These are phyloP conservation scores for Valencia hispanica DNA, from an alignment of 2,797 vertebrate species.

Conservation along the genomic window DNA sequence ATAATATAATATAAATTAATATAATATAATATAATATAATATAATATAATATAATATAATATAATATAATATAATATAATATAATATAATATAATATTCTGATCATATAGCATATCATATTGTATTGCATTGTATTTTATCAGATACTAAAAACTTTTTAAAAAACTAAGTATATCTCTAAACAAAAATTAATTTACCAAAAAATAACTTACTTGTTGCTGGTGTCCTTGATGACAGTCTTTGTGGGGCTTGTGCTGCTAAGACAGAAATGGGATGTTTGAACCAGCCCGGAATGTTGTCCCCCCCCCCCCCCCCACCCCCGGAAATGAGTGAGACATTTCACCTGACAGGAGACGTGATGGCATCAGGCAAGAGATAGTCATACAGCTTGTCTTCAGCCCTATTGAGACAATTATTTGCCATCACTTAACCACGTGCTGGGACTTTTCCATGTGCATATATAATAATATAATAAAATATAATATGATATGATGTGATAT, in stretches of 20 bases:
- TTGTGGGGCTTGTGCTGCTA: slow-evolving; percentile 41
- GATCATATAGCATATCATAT: too few species aligned
- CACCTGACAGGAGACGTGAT: slow-evolving; percentile 62
- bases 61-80: too few species aligned
- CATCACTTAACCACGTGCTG: background rate
- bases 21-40: too few species aligned
- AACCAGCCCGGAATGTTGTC: background rate
- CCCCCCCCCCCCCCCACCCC: too few species aligned
- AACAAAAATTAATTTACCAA: too few species aligned
- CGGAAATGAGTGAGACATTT: slow-evolving; percentile 24
- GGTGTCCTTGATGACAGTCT: slow-evolving; percentile 40
- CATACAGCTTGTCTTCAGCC: slow-evolving; percentile 63
- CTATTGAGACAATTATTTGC: slow-evolving; percentile 34
- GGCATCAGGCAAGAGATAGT: slow-evolving; percentile 53
- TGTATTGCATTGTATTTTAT: too few species aligned
- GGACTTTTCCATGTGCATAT: background rate
- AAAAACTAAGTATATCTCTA: too few species aligned
- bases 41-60: too few species aligned
- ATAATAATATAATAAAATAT: background rate
- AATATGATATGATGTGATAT: background rate
- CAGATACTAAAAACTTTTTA: too few species aligned
- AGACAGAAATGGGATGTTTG: slow-evolving; percentile 6
- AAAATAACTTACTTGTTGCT: slow-evolving; percentile 52
- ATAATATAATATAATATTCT: too few species aligned
- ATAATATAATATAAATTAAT: too few species aligned